Percentiles rank a stretch among this genome's conserved stretches.
Conservation (phyloP, 2,888 invertebrate genomes). For the Agonopterix alstromeriana region DNA sequence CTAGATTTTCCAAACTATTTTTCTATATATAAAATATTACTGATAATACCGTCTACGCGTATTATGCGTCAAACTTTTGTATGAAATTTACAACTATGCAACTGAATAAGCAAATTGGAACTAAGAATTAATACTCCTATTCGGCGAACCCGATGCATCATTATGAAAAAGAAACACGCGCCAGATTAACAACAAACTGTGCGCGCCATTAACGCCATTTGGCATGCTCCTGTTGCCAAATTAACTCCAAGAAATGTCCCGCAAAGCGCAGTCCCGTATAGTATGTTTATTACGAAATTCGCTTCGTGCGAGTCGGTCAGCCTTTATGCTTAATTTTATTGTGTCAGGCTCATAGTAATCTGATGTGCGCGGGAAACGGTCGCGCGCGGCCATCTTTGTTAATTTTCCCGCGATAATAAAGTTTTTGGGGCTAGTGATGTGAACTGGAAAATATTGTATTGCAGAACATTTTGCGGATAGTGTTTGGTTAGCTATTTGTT, state of each 20-base stretch:
- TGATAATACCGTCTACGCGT: too few relatives aligned
- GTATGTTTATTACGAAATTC: constrained; percentile 53
- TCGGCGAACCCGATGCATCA: background rate
- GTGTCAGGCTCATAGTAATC: constrained; percentile 51
- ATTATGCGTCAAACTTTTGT: too few relatives aligned
- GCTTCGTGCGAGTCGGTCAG: constrained; percentile 29
- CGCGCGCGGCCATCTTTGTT: constrained; percentile 33
- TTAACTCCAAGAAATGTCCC: constrained; percentile 43
- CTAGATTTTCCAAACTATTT: too few relatives aligned
- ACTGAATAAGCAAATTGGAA: too few relatives aligned
- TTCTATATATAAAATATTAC: too few relatives aligned
- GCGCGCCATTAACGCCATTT: constrained; percentile 33
- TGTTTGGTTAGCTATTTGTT: background rate
- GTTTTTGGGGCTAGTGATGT: constrained; percentile 15
- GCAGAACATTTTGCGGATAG: background rate
- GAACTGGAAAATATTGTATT: background rate
- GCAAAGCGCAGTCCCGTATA: constrained; percentile 30
- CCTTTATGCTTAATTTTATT: constrained; percentile 55
- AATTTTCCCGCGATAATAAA: constrained; percentile 23
- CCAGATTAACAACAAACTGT: constrained; percentile 11
- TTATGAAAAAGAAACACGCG: background rate
- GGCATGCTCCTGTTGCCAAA: constrained; percentile 50
- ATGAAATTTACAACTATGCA: too few relatives aligned
- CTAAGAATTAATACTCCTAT: background rate
- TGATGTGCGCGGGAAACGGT: constrained; percentile 47